Evolutionary conservation across 1,140 invertebrate genomes (phyloP), one percentile per base, ranked within the genome.

Genomic region (Bombus fervidus): DNA sequence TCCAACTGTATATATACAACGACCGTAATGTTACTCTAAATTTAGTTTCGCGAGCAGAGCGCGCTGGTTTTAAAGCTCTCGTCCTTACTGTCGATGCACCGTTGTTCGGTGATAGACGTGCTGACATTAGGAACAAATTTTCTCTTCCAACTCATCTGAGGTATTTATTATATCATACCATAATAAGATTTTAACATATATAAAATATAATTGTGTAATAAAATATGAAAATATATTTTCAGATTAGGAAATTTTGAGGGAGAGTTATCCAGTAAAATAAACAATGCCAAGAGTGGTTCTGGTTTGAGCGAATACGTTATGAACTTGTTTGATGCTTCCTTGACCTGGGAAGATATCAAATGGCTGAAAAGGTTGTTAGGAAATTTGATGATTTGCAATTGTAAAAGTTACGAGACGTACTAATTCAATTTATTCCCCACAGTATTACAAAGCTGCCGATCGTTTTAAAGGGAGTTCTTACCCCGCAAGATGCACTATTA

Each of bases 11-110:
- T 90, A 97, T 99, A 87, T 98, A 98, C 92, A 97, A 96, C 87
- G 97, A 99, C 91, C 96, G 98, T 72, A 95, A 97, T 31, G 94
- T 98, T 1, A 98, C 98, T 0, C 94, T 95, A 87, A 95, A 96
- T 87, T 95, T 99, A 74, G 96, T 99, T 6, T 89, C 94, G 83
- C 96, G 98, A 88, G 98, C 98, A 2, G 98, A 99, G 94, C 96
- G 95, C 81, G 96, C 97, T n/a, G 98, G 98, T 37, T 99, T 97
- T 91, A 97, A 97, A 94, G 98, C 98, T 3, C 94, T 99, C 1
- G 98, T 98, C 1, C 92, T 99, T 1, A 99, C 99, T 1, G 97
- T 99, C 0, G 99, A 99, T 94, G 97, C 98, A 5, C 98, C 98
- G 0, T 91, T 97, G 4, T 98, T 99, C 94, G 99, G 98, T 1